Evolutionary conservation across 2,113 vertebrate genomes (phyloP), one percentile per base, ranked within the genome.

Genomic region (Corythoichthys intestinalis): DNA sequence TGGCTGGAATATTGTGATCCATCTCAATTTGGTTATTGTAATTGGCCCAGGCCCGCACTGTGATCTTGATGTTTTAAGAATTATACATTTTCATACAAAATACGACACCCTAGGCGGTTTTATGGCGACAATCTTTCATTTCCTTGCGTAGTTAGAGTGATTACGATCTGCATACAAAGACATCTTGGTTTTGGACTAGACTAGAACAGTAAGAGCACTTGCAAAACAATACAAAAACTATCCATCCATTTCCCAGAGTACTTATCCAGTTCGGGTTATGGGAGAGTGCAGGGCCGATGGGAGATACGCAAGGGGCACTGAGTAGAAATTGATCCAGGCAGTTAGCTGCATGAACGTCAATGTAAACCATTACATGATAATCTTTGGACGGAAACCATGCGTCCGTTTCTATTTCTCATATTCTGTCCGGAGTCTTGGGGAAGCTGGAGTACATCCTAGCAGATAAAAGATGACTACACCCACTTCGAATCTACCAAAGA

Each of bases 91-190:
- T 83, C 69, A 71, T 69, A 74, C 66, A 78, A 76, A 82, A 89
- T 87, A 83, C 83, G 69, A 74, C 76, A 77, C 79, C 77, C 76
- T 57, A 41, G 71, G 74, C 77, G 80, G 57, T 83, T 86, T 84
- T 81, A 67, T 71, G 66, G n/a, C 69, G 75, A 79, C 81, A 79
- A 79, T 65, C 57, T 86, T 85, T 86, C 72, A 75, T 86, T 85
- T 83, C 74, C 67, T 77, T 83, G 56, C 66, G 81, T 81, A 84
- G 84, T 84, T 80, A 84, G 38, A 39, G 5, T 9, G 17, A 46
- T 20, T 41, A 41, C 78, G 75, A 82, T 78, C 44, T 79, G 77
- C 74, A 79, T 44, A 80, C 68, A 79, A 67, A 85, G 83, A 74
- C 62, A 64, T 69, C 69, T 77, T 73, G 73, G 69, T 68, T 78